A percentile compares a stretch with the other conserved stretches of the same genome.
phyloP scores from a whole-genome alignment of 2,888 invertebrate species.

The Mythimna ferrago region DNA sequence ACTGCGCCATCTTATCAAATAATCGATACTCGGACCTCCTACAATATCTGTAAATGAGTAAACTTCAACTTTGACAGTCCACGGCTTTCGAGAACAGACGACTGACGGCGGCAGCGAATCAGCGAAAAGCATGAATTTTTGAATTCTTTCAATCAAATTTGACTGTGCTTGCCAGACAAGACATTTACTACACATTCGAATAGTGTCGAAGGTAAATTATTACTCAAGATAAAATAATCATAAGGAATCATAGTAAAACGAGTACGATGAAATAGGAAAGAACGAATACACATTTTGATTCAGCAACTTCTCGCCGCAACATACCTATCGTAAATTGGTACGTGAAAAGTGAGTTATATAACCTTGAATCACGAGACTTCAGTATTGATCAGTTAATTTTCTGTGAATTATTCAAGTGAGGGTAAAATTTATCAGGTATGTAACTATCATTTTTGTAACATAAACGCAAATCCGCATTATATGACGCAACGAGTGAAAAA shows the following conservation, averaged over 20 bases:
- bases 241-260: constrained; percentile 52
- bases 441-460: constrained; percentile 40
- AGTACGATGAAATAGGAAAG: constrained; percentile 53
- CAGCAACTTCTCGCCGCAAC: constrained; percentile 64
- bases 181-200: constrained; percentile 75
- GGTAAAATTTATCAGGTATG: constrained; percentile 70
- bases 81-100: constrained; percentile 60
- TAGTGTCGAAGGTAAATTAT: constrained; percentile 87
- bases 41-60: too few relatives aligned
- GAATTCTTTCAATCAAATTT: constrained; percentile 82
- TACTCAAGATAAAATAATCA: constrained; percentile 68
- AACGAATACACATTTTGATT: constrained; percentile 45
- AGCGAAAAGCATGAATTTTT: constrained; percentile 79
- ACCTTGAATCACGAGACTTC: constrained; percentile 90
- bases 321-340: constrained; percentile 72
- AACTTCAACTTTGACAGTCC: constrained; percentile 61
- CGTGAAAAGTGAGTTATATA: constrained; percentile 88
- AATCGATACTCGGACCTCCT: constrained; percentile 22
- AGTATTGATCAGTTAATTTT: constrained; percentile 83
- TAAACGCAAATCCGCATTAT: constrained; percentile 28
- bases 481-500: constrained; percentile 57
- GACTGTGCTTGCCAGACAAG: constrained; percentile 79
- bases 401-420: constrained; percentile 67
- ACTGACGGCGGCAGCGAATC: constrained; percentile 67
- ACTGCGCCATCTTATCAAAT: not conserved